These are phyloP conservation scores for Malacoctenus gilli DNA, from an alignment of 2,797 vertebrate genomes.

Conservation along the genomic window DNA sequence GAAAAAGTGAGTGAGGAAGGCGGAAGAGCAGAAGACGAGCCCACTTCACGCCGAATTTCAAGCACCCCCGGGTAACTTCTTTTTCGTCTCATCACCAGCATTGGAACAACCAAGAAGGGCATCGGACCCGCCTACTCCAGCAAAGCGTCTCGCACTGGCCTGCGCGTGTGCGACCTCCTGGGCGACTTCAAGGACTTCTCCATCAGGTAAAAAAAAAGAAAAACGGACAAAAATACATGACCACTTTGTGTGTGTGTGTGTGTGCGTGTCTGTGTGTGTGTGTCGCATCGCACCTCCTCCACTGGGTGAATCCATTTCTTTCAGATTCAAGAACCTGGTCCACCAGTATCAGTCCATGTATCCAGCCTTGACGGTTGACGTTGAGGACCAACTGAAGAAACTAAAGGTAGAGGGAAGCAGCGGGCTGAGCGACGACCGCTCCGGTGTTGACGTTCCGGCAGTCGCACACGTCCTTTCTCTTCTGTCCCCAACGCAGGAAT, in stretches of 20 bases:
- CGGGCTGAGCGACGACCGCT: too few species aligned
- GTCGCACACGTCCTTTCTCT: not conserved
- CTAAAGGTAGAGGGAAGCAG: slow-evolving; percentile 86
- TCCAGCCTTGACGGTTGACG: slow-evolving; percentile 88
- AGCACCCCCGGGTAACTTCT: too few species aligned
- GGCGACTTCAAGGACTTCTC: slow-evolving; percentile 96
- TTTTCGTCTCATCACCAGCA: slow-evolving; percentile 76
- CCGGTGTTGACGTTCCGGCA: not conserved
- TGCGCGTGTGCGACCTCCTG: slow-evolving; percentile 95
- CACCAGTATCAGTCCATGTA: slow-evolving; percentile 97
- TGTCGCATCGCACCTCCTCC: not conserved
- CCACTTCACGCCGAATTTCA: too few species aligned
- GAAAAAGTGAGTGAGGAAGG: slow-evolving; percentile 97
- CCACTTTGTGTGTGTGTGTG: too few species aligned
- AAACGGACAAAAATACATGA: too few species aligned
- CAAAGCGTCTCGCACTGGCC: slow-evolving; percentile 94
- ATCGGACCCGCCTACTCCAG: slow-evolving; percentile 97
- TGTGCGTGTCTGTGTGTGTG: too few species aligned
- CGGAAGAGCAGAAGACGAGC: too few species aligned
- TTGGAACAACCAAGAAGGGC: slow-evolving; percentile 98
- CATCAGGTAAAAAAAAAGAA: slow-evolving; percentile 77
- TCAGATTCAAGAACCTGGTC: slow-evolving; percentile 94
- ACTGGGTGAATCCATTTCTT: slow-evolving; percentile 27
- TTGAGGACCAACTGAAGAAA: slow-evolving; percentile 91
- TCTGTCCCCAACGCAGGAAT: slow-evolving; percentile 79